Base-by-base conservation (phyloP, 2,888 invertebrate species). In the Mythimna lalbum region DNA sequence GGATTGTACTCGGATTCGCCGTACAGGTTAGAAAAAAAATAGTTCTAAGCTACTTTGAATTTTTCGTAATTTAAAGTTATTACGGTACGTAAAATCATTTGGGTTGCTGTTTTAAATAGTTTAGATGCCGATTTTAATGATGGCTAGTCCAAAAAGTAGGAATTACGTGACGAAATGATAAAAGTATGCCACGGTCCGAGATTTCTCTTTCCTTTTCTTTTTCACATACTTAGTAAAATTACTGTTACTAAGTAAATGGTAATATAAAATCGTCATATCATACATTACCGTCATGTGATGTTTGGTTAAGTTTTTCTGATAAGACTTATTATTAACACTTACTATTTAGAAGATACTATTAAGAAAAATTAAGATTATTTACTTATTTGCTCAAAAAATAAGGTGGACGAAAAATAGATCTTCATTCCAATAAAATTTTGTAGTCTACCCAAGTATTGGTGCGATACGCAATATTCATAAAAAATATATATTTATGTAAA, bases 1-100 rank as follows among this genome's bases (percentile, higher is more conserved):
- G 94, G 95, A 75, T 88, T 95, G n/a, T 95, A 94, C 81, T 92
- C 93, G 0, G 95, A 95, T 76, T 78, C 88, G 52, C 90, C 91
- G 50, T 94, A 94, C 95, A 96, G 96, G 96, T 96, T 94, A 94
- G 93, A 90, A 85, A 73, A 75, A 63, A 72, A 66, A 73, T 52
- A 63, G 66, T 60, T 63, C 21, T 71, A 49, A 52, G 67, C 50
- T 76, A 73, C 69, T 63, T 31, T 69, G 69, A 50, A 73, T 78
- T 71, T 68, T 63, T 65, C 55, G n/a, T 39, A 62, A 59, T 74
- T 64, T 73, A 70, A 14, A 60, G 27, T 17, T 68, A 69, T 9
- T 82, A 80, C 61, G 56, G 7, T 17, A 27, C 1, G 0, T 14
- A 56, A 36, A 33, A 55, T n/a, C 27, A 14, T 47, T 56, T 53